These are phyloP conservation scores for Eleginops maclovinus DNA, from an alignment of 2,113 vertebrate species.

Conservation along the genomic window DNA sequence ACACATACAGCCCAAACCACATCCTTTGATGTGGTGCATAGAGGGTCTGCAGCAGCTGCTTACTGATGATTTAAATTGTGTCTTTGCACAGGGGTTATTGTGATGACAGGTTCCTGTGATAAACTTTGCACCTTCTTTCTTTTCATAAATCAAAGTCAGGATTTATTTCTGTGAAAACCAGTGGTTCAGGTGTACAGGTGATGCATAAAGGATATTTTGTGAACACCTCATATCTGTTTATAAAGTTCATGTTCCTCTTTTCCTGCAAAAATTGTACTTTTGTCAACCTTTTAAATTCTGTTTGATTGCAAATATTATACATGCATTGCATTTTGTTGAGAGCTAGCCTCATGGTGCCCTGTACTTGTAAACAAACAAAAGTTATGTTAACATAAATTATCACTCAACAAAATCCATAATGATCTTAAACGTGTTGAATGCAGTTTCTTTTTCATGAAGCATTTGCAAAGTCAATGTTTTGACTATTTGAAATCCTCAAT, in stretches of 20 bases:
- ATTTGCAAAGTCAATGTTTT: not conserved
- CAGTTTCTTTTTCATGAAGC: not conserved
- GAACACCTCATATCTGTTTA: not conserved
- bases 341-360: not conserved
- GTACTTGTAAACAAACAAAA: not conserved
- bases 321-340: not conserved
- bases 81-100: not conserved
- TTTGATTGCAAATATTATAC: no score
- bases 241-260: not conserved
- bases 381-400: not conserved
- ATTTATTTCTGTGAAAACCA: no score
- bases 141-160: no score
- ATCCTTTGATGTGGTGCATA: slow-evolving; percentile 32
- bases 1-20: slow-evolving; percentile 19
- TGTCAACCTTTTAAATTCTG: not conserved
- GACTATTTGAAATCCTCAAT: not conserved
- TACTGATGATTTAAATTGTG: slow-evolving; percentile 9
- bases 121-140: not conserved
- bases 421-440: no score
- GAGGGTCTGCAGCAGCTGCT: slow-evolving; percentile 20
- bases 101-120: slow-evolving; percentile 5
- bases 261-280: not conserved
- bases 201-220: not conserved
- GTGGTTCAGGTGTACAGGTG: not conserved
- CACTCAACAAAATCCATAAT: not conserved